These are phyloP conservation scores for Cryptocheilus praepositus DNA, from an alignment of 2,888 invertebrate genomes.

Conservation along the genomic window DNA sequence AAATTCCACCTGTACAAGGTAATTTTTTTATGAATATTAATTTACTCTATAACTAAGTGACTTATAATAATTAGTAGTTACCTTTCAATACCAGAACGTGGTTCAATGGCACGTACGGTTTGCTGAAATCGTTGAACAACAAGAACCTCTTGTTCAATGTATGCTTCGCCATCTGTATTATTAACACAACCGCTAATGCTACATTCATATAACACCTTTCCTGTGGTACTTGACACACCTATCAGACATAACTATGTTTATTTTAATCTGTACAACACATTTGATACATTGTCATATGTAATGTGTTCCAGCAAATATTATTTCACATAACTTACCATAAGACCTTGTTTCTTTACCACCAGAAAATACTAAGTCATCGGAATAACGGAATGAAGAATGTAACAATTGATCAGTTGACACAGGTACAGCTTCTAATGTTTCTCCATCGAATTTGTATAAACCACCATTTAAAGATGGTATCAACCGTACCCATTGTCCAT, in stretches of 20 bases:
- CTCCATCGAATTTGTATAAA: constrained; percentile 93
- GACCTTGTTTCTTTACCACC: constrained; percentile 92
- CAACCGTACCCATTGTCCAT: constrained; percentile 90
- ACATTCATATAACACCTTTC: constrained; percentile 87
- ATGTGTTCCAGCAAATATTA: background rate
- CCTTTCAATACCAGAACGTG: constrained; percentile 90
- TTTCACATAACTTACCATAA: constrained; percentile 78
- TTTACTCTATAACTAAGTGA: constrained; percentile 10
- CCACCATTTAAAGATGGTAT: constrained; percentile 95
- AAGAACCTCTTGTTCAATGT: constrained; percentile 78
- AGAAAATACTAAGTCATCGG: constrained; percentile 89
- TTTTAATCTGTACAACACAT: constrained; percentile 5
- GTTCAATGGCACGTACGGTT: constrained; percentile 93
- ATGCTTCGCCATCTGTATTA: constrained; percentile 78
- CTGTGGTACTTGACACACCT: constrained; percentile 83
- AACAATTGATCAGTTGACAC: constrained; percentile 91
- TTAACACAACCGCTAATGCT: constrained; percentile 84
- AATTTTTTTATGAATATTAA: background rate
- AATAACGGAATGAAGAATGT: constrained; percentile 90
- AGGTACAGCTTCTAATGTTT: constrained; percentile 90
- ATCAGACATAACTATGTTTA: constrained; percentile 1
- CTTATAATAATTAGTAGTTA: constrained; percentile 64
- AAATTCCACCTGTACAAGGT: constrained; percentile 90
- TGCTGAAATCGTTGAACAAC: constrained; percentile 89
- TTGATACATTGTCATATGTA: background rate